Conservation (phyloP, 2,888 invertebrate genomes). For the Meiosimyza decipiens region DNA sequence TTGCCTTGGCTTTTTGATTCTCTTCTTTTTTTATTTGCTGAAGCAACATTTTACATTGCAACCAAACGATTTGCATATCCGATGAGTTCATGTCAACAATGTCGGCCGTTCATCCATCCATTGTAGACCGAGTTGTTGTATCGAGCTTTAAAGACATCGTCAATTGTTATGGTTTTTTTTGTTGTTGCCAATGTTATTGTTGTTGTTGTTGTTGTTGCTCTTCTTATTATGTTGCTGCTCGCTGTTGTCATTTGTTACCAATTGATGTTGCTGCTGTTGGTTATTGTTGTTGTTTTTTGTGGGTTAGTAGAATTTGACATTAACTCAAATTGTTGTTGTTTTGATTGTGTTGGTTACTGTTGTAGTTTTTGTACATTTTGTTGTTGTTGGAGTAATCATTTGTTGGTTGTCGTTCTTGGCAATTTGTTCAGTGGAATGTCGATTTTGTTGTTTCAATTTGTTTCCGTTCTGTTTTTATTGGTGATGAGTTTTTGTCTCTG, state of each 20-base stretch:
- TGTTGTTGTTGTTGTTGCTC: slow-evolving; percentile 31
- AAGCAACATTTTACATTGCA: slow-evolving; percentile 34
- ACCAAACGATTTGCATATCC: slow-evolving; percentile 32
- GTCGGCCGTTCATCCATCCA: slow-evolving; percentile 11
- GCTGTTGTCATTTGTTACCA: too few relatives aligned
- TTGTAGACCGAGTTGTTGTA: not conserved
- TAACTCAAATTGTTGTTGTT: slow-evolving; percentile 35
- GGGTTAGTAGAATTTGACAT: slow-evolving; percentile 28
- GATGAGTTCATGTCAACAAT: slow-evolving; percentile 34
- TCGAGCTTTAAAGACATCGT: not conserved
- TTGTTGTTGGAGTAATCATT: slow-evolving; percentile 14
- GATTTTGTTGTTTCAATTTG: slow-evolving; percentile 38
- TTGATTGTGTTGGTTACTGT: slow-evolving; percentile 30
- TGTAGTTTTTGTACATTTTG: slow-evolving; percentile 6
- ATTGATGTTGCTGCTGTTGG: slow-evolving; percentile 15
- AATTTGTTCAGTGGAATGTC: slow-evolving; percentile 43
- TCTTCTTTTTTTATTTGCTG: slow-evolving; percentile 23
- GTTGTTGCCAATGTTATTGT: slow-evolving; percentile 30
- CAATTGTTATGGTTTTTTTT: not conserved
- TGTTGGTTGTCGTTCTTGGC: slow-evolving; percentile 40
- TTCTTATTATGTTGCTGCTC: slow-evolving; percentile 31
- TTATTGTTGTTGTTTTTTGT: slow-evolving; percentile 19
- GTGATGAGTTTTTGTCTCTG: too few relatives aligned
- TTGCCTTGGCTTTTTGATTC: slow-evolving; percentile 33
- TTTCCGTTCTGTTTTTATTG: slow-evolving; percentile 23